Evolutionary conservation across 2,888 invertebrate species (phyloP), one percentile per base, ranked within the genome.

Genomic region (Agrilus cyanescens): DNA sequence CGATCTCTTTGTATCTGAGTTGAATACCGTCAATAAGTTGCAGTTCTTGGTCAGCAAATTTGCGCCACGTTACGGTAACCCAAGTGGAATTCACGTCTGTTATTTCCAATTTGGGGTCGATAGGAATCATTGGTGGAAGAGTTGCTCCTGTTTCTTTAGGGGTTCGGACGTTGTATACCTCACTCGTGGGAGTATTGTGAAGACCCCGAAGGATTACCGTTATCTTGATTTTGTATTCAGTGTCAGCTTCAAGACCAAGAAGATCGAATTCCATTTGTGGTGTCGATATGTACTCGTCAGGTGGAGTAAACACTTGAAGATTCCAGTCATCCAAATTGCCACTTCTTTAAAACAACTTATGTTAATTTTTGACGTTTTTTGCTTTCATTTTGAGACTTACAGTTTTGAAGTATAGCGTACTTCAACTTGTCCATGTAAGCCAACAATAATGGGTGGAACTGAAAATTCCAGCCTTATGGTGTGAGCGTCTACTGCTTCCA

Each of bases 11-110:
- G 62, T 85, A 91, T 53, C 88, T 78, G 51, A 93, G 68, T 66
- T 90, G 90, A 34, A 91, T 80, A 1, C 89, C 91, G 57, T 93
- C 91, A 43, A 91, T 85, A 55, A 83, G 85, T 54, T 82, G 81
- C 50, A 87, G 63, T 59, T 91, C 90, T 34, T 82, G 78, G 45
- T 85, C 83, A 1, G 76, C 74, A 56, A 91, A 82, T 56, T 83
- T 84, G 53, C 85, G 76, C 91, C 91, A 93, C 37, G 73, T 78
- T 2, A 91, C 71, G 40, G 78, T 80, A 1, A 85, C 78, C 66
- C 82, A 82, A 0, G 84, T 85, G 15, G 87, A 78, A 55, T 88
- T 88, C 0, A 82, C 79, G 47, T 85, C 82, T 3, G 78, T 74
- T 0, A 85, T 75, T 30, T 75, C 73, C 16, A 91, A 64, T 43